Percentiles rank a stretch among this genome's conserved stretches.
Conservation (phyloP, 2,888 invertebrate species). For the Aproaerema taeniolella region DNA sequence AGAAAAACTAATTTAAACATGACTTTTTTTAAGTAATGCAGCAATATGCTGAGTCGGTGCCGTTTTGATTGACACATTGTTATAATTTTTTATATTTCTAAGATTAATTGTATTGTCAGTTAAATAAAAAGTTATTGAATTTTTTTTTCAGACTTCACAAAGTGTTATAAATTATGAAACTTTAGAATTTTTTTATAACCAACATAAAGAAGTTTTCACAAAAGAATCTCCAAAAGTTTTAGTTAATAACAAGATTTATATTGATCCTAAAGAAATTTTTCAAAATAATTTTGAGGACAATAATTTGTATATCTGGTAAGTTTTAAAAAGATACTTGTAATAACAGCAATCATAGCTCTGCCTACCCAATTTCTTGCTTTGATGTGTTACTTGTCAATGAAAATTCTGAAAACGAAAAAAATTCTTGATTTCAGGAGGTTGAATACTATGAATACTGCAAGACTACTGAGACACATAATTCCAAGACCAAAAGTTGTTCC, state of each 20-base stretch:
- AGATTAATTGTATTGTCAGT: too few species aligned
- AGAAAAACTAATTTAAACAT: too few species aligned
- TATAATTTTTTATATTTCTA: too few species aligned
- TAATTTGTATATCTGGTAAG: slow-evolving; percentile 53
- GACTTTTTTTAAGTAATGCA: too few species aligned
- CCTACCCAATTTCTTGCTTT: too few species aligned
- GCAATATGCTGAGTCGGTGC: too few species aligned
- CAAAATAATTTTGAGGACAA: slow-evolving; percentile 30
- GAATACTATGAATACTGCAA: slow-evolving; percentile 85
- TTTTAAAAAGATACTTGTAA: neutral
- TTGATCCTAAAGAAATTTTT: slow-evolving; percentile 55
- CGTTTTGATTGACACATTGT: too few species aligned
- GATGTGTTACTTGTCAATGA: too few species aligned
- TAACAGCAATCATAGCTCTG: neutral
- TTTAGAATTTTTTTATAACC: slow-evolving; percentile 76
- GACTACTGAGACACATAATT: slow-evolving; percentile 84
- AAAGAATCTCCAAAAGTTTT: slow-evolving; percentile 79
- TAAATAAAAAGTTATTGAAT: neutral
- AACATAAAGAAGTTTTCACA: slow-evolving; percentile 78
- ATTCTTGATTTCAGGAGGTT: slow-evolving; percentile 80
- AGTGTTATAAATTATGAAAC: slow-evolving; percentile 69
- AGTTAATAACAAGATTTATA: slow-evolving; percentile 47
- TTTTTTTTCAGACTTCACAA: slow-evolving; percentile 76
- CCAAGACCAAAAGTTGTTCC: slow-evolving; percentile 83
- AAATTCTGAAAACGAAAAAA: too few species aligned